phyloP scores from a whole-genome alignment of 2,113 vertebrate genomes.

The Tupaia chinensis region DNA sequence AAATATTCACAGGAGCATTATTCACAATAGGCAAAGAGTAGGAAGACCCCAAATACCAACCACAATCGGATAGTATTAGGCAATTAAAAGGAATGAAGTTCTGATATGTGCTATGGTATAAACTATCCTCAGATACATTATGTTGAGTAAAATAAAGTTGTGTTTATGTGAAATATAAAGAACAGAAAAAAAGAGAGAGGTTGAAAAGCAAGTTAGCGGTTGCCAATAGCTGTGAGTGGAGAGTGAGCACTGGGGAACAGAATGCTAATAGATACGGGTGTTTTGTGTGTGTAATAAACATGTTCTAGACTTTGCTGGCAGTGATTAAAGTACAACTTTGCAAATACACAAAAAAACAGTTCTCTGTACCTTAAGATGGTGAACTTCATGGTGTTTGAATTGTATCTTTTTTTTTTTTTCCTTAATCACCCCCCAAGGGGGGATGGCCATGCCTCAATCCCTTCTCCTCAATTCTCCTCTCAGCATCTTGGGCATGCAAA shows the following conservation, averaged over 20 bases:
- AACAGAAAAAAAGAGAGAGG: neutral
- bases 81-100: neutral
- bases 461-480: too few species aligned
- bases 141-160: neutral
- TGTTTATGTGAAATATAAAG: neutral
- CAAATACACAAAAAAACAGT: neutral
- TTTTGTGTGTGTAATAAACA: neutral
- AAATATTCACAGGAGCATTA: neutral
- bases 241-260: fast-evolving
- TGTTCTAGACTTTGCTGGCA: neutral
- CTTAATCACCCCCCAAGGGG: too few species aligned
- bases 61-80: neutral
- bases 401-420: neutral
- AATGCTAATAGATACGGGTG: neutral
- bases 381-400: neutral
- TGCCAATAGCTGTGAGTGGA: fast-evolving
- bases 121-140: neutral
- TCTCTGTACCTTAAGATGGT: neutral
- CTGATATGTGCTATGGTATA: neutral
- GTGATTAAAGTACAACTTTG: neutral
- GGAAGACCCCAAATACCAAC: neutral
- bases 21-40: neutral
- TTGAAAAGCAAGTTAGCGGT: neutral
- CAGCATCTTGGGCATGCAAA: too few species aligned
- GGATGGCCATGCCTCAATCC: too few species aligned